Base-by-base conservation (phyloP, 2,113 vertebrate genomes). In the Oncorhynchus tshawytscha region DNA sequence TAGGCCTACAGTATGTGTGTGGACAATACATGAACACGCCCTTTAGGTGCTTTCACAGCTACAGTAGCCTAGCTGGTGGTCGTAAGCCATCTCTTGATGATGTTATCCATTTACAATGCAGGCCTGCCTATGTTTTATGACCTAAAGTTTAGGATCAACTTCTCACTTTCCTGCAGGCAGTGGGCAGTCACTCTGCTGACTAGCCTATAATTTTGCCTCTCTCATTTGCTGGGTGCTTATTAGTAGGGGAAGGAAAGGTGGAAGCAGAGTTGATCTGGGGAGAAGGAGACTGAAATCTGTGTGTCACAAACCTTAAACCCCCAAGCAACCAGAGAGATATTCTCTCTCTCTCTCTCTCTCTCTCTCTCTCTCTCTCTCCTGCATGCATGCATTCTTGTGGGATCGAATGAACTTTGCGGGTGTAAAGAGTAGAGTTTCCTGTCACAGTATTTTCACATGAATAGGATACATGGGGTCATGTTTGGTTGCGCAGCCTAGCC, bases 141-240 rank as follows among this genome's bases (percentile, higher is more conserved):
- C 18, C n/a, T 70, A 39, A 16, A 70, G 73, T 64, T 79, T 54
- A 18, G 5, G 12, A 59, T 34, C 78, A 65, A 71, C 80, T 78
- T 88, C 72, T 85, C 81, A 88, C 86, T 87, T 84, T 88, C 84
- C 74, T 84, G 18, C 67, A 34, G 31, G 1, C 76, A 82, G 65
- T 51, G 3, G 67, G 62, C 68, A 45, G 4, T 25, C 12, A 54
- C 24, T 27, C 27, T 1, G 67, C 72, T 13, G 24, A 25, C 75
- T 75, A 45, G 76, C 80, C 79, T 70, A 25, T 76, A 24, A 60
- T 75, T 69, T 16, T 12, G 27, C 51, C 84, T 83, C 82, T 90
- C 81, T 89, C 86, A 90, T 91, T 89, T 89, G 70, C 67, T 29
- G 73, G 81, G 73, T 80, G 78, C 87, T 85, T 90, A 90, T 90